Evolutionary conservation across 2,888 invertebrate genomes (phyloP).

Genomic region (Hydropsyche betteni): DNA sequence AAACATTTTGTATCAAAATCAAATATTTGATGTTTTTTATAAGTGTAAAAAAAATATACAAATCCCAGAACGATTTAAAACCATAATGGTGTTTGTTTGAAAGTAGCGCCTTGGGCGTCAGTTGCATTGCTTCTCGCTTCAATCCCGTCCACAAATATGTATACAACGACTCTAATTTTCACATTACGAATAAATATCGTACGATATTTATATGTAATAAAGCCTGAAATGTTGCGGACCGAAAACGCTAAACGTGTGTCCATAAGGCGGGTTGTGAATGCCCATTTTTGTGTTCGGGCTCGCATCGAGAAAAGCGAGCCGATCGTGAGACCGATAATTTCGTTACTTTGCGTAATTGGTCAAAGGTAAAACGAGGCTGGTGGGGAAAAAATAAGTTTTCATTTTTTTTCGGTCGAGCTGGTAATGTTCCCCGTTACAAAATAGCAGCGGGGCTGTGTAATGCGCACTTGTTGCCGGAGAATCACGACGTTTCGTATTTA

Average conservation of each 20-base stretch:
- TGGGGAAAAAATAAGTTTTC: conserved; percentile 11
- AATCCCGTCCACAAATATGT: conserved; percentile 10
- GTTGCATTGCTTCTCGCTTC: too few species aligned
- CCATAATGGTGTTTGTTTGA: too few species aligned
- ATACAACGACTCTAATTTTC: conserved; percentile 7
- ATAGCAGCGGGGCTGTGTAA: conserved; percentile 36
- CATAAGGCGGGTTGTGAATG: neutral
- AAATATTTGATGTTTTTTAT: too few species aligned
- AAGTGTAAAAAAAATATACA: too few species aligned
- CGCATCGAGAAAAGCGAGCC: neutral
- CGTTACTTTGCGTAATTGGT: conserved; percentile 32
- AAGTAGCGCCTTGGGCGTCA: neutral
- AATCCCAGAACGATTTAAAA: too few species aligned
- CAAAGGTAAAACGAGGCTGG: conserved; percentile 25
- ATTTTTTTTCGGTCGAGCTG: conserved; percentile 22
- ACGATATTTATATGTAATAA: neutral
- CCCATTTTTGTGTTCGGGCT: neutral
- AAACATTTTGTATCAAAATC: too few species aligned
- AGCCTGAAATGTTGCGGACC: neutral
- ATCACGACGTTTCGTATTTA: conserved; percentile 48
- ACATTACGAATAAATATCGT: conserved; percentile 8
- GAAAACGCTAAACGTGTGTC: conserved; percentile 6
- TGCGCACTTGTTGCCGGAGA: conserved; percentile 38
- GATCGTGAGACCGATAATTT: conserved; percentile 36
- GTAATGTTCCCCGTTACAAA: conserved; percentile 25